These are phyloP conservation scores for Erebia ligea DNA, from an alignment of 2,888 invertebrate genomes.

Conservation along the genomic window DNA sequence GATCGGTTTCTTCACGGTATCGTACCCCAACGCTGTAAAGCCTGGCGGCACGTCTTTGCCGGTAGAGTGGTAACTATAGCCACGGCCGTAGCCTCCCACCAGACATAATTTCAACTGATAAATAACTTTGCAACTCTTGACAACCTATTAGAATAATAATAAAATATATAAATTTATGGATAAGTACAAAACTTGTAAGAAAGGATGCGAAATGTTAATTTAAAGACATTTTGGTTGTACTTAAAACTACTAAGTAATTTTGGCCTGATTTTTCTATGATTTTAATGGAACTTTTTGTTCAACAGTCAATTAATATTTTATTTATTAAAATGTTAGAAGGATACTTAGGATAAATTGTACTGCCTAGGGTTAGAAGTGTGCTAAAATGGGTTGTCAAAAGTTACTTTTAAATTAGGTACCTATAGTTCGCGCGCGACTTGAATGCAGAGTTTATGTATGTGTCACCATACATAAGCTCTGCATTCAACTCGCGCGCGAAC, in stretches of 20 bases:
- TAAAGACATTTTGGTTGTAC: background rate
- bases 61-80: background rate
- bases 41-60: background rate
- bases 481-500: too few relatives aligned
- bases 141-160: background rate
- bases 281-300: background rate
- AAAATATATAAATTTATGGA: background rate
- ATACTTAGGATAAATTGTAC: background rate
- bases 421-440: too few relatives aligned
- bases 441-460: too few relatives aligned
- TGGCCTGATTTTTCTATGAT: background rate
- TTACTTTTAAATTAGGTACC: background rate
- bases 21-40: background rate
- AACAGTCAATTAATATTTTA: background rate
- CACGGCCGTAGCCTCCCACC: background rate
- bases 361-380: background rate
- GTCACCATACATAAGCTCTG: too few relatives aligned
- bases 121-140: background rate
- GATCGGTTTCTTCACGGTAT: background rate
- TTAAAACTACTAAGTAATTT: constrained; percentile 11
- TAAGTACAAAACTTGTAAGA: background rate
- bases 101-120: background rate
- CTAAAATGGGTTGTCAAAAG: background rate
- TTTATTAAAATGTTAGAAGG: too few relatives aligned
- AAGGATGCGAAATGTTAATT: background rate